phyloP scores from a whole-genome alignment of 2,888 invertebrate species.

The Odontothrips loti region DNA sequence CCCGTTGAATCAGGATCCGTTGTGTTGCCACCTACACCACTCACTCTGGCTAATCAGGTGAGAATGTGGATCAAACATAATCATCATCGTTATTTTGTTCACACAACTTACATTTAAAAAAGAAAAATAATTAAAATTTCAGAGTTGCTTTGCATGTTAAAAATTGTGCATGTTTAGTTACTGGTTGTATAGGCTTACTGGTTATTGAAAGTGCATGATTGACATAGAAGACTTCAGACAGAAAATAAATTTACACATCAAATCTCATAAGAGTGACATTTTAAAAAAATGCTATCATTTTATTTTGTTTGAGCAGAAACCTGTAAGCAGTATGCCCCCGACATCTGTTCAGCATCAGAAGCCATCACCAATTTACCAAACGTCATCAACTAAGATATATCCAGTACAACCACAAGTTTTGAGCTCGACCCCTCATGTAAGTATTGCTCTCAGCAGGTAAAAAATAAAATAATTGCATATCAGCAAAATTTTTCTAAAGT shows the following conservation, averaged over 20 bases:
- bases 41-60: slow-evolving; percentile 34
- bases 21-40: slow-evolving; percentile 35
- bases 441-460: slow-evolving; percentile 19
- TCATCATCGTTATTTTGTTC: not conserved
- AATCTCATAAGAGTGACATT: not conserved
- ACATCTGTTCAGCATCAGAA: slow-evolving; percentile 60
- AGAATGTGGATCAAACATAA: slow-evolving; percentile 14
- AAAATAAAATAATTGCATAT: not conserved
- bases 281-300: slow-evolving; percentile 3
- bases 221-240: not conserved
- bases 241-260: not conserved
- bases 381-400: slow-evolving; percentile 74
- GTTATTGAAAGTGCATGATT: not conserved
- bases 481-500: not conserved
- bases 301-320: slow-evolving; percentile 61
- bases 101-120: not conserved
- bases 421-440: slow-evolving; percentile 43
- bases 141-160: not conserved
- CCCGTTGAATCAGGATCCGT: slow-evolving; percentile 25
- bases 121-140: no score
- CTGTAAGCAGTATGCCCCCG: slow-evolving; percentile 81
- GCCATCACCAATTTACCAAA: slow-evolving; percentile 73
- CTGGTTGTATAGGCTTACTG: not conserved
- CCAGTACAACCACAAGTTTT: slow-evolving; percentile 74
- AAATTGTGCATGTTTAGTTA: not conserved